phyloP scores from a whole-genome alignment of 2,888 invertebrate species.

The Tiliacea aurago region DNA sequence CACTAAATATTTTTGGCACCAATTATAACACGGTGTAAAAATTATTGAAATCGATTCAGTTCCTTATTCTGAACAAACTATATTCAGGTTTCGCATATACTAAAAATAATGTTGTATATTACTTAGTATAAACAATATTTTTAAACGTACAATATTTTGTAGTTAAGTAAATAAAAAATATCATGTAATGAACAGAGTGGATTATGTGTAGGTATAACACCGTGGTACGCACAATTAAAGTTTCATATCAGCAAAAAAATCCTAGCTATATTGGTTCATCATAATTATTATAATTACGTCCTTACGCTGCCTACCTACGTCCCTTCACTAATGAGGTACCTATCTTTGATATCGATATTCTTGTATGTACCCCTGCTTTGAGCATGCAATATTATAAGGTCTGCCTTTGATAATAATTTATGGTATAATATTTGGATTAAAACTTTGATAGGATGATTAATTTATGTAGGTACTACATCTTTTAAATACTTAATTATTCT shows the following conservation, averaged over 20 bases:
- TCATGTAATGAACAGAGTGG: background rate
- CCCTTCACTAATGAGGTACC: constrained; percentile 53
- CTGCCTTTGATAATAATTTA: constrained; percentile 39
- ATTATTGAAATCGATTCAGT: no score
- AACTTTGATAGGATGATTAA: constrained; percentile 1
- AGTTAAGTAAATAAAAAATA: background rate
- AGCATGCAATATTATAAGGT: constrained; percentile 11
- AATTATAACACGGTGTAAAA: no score
- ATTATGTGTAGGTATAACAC: background rate
- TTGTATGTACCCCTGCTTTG: constrained; percentile 53
- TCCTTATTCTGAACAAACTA: no score
- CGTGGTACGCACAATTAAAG: background rate
- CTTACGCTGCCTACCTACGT: constrained; percentile 11
- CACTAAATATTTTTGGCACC: no score
- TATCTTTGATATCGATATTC: constrained; percentile 69
- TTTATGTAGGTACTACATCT: background rate
- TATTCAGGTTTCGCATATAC: no score
- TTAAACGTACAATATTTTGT: no score
- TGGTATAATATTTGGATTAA: background rate
- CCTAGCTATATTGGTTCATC: background rate
- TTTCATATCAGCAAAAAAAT: background rate
- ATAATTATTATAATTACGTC: constrained; percentile 26
- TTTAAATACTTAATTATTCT: background rate
- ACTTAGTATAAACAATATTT: no score
- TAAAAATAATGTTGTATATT: no score